These are phyloP conservation scores for Oncorhynchus kisutch DNA, from an alignment of 2,113 vertebrate genomes.

Conservation along the genomic window DNA sequence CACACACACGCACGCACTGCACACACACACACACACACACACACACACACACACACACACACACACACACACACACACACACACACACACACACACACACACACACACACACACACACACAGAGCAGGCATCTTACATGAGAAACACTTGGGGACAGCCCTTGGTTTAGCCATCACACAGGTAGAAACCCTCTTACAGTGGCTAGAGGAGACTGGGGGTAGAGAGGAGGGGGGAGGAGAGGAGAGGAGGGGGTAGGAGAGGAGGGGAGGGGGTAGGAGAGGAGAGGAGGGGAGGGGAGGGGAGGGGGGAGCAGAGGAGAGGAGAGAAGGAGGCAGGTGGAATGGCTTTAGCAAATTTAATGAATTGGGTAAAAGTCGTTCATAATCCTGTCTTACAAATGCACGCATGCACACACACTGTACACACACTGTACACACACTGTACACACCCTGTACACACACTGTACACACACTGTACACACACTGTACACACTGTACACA, in stretches of 20 bases:
- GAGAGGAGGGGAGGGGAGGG: conserved; percentile 52
- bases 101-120: conserved; percentile 37
- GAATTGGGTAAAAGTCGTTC: no score
- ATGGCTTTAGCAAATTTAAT: conserved; percentile 15
- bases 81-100: conserved; percentile 17
- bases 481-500: not conserved
- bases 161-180: conserved; percentile 88
- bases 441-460: no score
- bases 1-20: no score
- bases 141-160: conserved; percentile 84
- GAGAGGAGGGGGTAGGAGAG: not conserved
- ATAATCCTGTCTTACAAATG: not conserved
- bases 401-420: not conserved
- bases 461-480: no score
- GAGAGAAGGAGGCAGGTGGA: conserved; percentile 44
- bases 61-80: conserved; percentile 25
- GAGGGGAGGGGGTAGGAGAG: conserved; percentile 55
- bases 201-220: conserved; percentile 81
- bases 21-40: not conserved
- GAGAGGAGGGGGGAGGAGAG: conserved; percentile 64
- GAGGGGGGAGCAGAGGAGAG: not conserved
- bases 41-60: conserved; percentile 40
- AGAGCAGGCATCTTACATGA: conserved; percentile 81
- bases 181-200: conserved; percentile 89
- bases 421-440: not conserved